Conservation (phyloP, 2,888 invertebrate genomes). For the Cephus sareptanus region DNA sequence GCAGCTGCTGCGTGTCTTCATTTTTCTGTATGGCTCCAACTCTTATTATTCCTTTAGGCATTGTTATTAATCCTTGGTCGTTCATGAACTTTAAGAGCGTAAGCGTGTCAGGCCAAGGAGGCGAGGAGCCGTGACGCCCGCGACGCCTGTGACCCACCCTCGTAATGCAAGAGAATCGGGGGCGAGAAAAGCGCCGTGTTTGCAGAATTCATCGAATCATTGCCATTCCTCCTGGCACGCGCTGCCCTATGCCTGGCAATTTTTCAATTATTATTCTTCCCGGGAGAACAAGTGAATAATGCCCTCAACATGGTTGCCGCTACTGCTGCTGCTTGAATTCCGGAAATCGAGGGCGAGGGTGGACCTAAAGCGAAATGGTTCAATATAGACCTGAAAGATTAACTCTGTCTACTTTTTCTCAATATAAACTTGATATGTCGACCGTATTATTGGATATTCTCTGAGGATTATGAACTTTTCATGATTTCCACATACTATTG, state of each 20-base stretch:
- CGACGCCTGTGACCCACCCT: conserved; percentile 24
- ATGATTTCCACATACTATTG: neutral
- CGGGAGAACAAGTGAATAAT: conserved; percentile 6
- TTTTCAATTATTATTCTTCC: conserved; percentile 38
- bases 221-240: conserved; percentile 50
- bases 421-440: neutral
- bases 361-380: neutral
- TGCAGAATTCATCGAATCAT: conserved; percentile 60
- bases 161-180: conserved; percentile 11
- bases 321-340: neutral
- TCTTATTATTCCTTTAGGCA: neutral
- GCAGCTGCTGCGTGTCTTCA: too few species aligned
- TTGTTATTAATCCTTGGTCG: conserved; percentile 2
- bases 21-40: neutral
- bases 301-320: neutral
- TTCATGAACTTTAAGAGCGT: conserved; percentile 46
- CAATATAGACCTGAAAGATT: neutral
- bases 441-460: neutral
- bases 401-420: neutral
- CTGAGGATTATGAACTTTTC: neutral
- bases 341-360: conserved; percentile 1
- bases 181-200: conserved; percentile 48
- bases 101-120: conserved; percentile 46
- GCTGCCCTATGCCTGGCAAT: conserved; percentile 29
- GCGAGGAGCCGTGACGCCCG: conserved; percentile 25